Evolutionary conservation across 2,797 vertebrate genomes (phyloP).

Genomic region (Myotis daubentonii): DNA sequence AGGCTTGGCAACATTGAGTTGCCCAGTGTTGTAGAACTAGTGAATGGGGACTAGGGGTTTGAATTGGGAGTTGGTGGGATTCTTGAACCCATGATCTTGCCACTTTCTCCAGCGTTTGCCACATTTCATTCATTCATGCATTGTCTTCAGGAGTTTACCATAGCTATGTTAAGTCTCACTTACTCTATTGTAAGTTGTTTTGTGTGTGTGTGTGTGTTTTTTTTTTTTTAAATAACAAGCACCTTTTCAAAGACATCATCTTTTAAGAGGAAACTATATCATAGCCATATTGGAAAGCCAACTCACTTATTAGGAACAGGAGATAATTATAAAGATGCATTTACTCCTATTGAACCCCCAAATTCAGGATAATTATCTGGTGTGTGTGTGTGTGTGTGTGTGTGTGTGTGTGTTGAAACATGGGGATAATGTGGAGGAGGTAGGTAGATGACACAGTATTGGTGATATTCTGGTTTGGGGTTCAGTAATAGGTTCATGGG

Average conservation of each 20-base stretch:
- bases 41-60: not conserved
- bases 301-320: conserved; percentile 22
- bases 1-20: not conserved
- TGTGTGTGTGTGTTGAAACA: not conserved
- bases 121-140: conserved; percentile 8
- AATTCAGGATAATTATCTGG: not conserved
- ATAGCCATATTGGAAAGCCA: conserved; percentile 22
- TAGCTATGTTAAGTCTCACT: not conserved
- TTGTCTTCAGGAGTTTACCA: not conserved
- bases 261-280: conserved; percentile 40
- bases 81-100: not conserved
- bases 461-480: conserved; percentile 36
- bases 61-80: not conserved
- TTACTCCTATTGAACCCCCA: not conserved
- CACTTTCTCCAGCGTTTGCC: not conserved
- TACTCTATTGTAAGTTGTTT: not conserved
- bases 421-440: not conserved
- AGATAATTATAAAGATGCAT: not conserved
- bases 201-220: not conserved
- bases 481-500: conserved; percentile 34
- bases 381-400: not conserved
- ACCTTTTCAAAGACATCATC: not conserved
- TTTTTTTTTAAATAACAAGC: not conserved
- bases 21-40: not conserved
- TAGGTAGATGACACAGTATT: not conserved